Evolutionary conservation across 2,797 vertebrate species (phyloP), one percentile per base, ranked within the genome.

Genomic region (Parauchenoglanis ngamensis): DNA sequence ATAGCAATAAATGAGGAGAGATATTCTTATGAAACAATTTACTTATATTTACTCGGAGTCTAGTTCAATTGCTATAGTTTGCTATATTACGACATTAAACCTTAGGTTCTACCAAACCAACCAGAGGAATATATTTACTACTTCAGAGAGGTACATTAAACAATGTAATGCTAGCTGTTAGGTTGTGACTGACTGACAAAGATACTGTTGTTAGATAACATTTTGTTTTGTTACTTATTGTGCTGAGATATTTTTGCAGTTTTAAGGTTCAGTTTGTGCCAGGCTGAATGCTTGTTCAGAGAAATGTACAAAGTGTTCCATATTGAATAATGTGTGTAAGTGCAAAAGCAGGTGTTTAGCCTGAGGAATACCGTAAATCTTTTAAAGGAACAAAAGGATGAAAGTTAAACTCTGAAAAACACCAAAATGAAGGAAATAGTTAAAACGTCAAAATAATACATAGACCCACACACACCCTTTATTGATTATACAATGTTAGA

Each of bases 291-390:
- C 7, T 59, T 63, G 40, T 81, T n/a, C 59, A 3, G 59, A 65
- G 59, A 46, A 65, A 65, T 11, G 8, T n/a, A 63, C 76, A 23
- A 57, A 17, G 23, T 46, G 57, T 49, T 65, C 40, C 5, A n/a
- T 31, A 49, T 21, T 25, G 40, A 81, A 81, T 49, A 81, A 65
- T 81, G 78, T 1, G 21, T 63, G 23, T 46, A 81, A 81, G 35
- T 46, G 59, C 35, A 65, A 67, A 81, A 65, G 80, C 80, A 83
- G 80, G 80, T 83, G 80, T 52, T 49, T 67, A 49, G 80, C 80
- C 80, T 21, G 46, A 83, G 44, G 61, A 31, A 52, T 31, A 21
- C 4, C 13, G 13, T 83, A 67, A 83, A 83, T 81, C 79, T 81
- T 81, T 46, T 44, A 82, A 67, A 46, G 23, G 13, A 63, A 65